phyloP scores from a whole-genome alignment of 2,888 invertebrate species.

The Tenthredo livida region DNA sequence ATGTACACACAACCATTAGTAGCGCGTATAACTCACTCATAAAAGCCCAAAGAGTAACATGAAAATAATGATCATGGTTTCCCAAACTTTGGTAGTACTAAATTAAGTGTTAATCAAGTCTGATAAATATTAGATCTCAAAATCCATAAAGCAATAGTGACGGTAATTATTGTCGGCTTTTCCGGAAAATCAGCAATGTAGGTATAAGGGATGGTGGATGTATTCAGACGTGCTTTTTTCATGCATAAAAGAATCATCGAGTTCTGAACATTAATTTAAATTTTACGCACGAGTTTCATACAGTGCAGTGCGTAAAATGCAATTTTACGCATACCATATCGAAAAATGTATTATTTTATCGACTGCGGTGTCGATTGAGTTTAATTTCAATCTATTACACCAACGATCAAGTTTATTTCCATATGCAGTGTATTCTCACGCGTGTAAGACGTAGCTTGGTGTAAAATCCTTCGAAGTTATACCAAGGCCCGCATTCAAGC shows the following conservation, averaged over 20 bases:
- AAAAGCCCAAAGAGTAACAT: neutral
- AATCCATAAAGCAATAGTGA: neutral
- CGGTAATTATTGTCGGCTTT: neutral
- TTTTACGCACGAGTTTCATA: too few relatives aligned
- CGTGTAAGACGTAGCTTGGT: neutral
- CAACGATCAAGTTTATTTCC: neutral
- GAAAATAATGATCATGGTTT: neutral
- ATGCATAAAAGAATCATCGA: too few relatives aligned
- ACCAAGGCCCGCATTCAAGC: conserved; percentile 26
- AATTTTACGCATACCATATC: too few relatives aligned
- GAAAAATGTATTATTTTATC: neutral
- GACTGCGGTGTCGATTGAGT: neutral
- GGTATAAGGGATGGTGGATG: neutral
- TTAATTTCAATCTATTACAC: neutral
- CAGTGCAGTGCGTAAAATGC: too few relatives aligned
- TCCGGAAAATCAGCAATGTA: neutral
- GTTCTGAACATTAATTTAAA: neutral
- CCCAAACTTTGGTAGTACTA: neutral
- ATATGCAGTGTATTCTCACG: neutral
- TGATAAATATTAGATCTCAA: neutral
- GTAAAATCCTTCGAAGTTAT: neutral
- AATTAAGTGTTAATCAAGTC: neutral
- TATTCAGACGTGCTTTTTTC: too few relatives aligned
- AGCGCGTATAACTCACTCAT: neutral
- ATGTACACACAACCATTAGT: neutral